These are phyloP conservation scores for Ooceraea biroi DNA, from an alignment of 1,140 invertebrate species.

Conservation along the genomic window DNA sequence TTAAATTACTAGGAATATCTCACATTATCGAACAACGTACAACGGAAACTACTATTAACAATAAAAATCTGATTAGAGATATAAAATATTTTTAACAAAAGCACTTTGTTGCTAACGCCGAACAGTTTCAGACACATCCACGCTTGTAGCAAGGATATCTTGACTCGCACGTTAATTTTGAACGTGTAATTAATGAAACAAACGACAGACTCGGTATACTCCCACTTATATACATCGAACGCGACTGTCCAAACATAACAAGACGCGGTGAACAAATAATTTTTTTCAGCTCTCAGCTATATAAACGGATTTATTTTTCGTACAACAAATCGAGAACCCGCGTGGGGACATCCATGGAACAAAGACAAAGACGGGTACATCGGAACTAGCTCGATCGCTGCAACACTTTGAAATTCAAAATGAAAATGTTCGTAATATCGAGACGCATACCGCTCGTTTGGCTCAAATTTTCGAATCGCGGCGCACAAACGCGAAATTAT, in stretches of 20 bases:
- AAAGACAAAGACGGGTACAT: slow-evolving; percentile 44
- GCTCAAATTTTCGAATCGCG: no score
- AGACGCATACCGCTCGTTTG: no score
- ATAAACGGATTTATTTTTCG: slow-evolving; percentile 8
- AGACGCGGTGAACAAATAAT: background rate
- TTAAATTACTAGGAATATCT: no score
- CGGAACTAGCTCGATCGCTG: background rate
- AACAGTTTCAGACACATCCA: background rate
- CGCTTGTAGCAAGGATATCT: background rate
- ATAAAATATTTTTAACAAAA: slow-evolving; percentile 27
- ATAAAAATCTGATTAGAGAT: background rate
- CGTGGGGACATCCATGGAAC: slow-evolving; percentile 29
- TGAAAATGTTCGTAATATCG: no score
- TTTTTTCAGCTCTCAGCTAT: background rate
- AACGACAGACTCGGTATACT: background rate
- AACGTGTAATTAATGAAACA: slow-evolving; percentile 41
- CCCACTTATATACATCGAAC: background rate
- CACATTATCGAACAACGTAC: no score
- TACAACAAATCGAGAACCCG: background rate
- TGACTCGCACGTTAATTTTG: slow-evolving; percentile 16
- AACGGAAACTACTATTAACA: no score
- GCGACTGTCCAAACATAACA: background rate
- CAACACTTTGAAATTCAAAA: background rate
- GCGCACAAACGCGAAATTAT: slow-evolving; percentile 15
- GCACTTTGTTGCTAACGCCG: background rate